Conservation (phyloP, 2,888 invertebrate species). For the Lymantria dispar region DNA sequence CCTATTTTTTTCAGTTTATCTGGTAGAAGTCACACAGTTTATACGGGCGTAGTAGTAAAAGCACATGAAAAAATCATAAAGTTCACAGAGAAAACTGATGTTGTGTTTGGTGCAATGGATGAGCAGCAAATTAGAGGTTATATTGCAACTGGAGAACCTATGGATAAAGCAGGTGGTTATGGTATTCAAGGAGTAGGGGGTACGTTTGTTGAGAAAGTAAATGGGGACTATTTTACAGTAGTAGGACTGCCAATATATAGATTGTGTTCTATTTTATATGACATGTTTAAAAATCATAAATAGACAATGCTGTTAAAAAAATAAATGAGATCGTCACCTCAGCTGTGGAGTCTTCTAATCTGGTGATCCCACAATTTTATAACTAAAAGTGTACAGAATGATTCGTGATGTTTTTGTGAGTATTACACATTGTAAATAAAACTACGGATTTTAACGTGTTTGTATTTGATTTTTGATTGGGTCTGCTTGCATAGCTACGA, state of each 20-base stretch:
- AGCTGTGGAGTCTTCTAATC: no score
- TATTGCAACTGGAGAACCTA: conserved; percentile 93
- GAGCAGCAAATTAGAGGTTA: conserved; percentile 91
- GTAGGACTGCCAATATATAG: conserved; percentile 92
- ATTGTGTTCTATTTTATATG: conserved; percentile 77
- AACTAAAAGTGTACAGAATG: no score
- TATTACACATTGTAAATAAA: no score
- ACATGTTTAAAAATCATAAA: conserved; percentile 58
- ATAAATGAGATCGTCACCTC: neutral
- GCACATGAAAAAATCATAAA: conserved; percentile 81
- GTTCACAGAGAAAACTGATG: conserved; percentile 92
- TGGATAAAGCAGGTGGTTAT: conserved; percentile 97
- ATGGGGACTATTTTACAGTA: conserved; percentile 94
- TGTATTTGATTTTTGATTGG: no score
- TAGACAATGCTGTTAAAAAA: conserved; percentile 4
- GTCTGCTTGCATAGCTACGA: no score
- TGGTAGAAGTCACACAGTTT: conserved; percentile 90
- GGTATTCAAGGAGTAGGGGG: conserved; percentile 94
- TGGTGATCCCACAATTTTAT: no score
- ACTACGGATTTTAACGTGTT: no score
- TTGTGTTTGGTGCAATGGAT: conserved; percentile 89
- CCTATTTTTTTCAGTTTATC: conserved; percentile 82
- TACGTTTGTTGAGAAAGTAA: conserved; percentile 89
- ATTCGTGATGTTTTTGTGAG: no score
- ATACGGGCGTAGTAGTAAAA: conserved; percentile 93